A percentile compares a stretch with the other conserved stretches of the same genome.
Evolutionary conservation across 2,888 invertebrate genomes (phyloP).

Genomic region (Pristionchus maxplancki): DNA sequence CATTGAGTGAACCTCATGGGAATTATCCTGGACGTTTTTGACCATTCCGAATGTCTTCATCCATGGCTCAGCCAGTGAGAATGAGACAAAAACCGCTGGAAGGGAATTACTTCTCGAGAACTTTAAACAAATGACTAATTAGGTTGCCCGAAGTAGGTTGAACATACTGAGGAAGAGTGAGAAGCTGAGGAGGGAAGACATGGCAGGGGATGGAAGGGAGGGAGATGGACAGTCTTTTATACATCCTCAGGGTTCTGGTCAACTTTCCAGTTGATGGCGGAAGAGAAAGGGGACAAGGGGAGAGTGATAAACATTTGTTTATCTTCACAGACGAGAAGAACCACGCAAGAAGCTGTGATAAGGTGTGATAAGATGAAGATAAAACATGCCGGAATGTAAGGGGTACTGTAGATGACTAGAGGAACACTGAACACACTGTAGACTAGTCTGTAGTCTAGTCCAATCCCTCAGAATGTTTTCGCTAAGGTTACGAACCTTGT

Average conservation of each 20-base stretch:
- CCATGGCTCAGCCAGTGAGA: constrained; percentile 3
- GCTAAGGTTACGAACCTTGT: background rate
- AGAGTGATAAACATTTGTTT: constrained; percentile 29
- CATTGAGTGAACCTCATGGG: background rate
- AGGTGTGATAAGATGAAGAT: constrained; percentile 2
- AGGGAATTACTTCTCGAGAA: background rate
- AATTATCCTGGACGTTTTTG: background rate
- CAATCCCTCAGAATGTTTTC: background rate
- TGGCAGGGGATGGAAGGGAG: background rate
- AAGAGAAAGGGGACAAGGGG: constrained; percentile 7
- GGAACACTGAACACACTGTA: background rate
- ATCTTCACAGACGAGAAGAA: background rate
- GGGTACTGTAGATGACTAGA: background rate
- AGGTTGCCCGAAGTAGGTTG: background rate
- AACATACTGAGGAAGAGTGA: background rate
- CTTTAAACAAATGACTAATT: background rate
- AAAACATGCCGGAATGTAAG: background rate
- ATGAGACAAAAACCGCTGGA: background rate
- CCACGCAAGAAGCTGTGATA: constrained; percentile 6
- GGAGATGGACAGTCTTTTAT: constrained; percentile 16
- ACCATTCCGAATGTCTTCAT: constrained; percentile 7
- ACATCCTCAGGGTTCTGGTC: background rate
- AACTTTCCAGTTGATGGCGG: background rate
- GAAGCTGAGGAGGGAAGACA: background rate
- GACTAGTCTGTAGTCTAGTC: background rate